Evolutionary conservation across 2,113 vertebrate species (phyloP).

Genomic region (Electrona antarctica): DNA sequence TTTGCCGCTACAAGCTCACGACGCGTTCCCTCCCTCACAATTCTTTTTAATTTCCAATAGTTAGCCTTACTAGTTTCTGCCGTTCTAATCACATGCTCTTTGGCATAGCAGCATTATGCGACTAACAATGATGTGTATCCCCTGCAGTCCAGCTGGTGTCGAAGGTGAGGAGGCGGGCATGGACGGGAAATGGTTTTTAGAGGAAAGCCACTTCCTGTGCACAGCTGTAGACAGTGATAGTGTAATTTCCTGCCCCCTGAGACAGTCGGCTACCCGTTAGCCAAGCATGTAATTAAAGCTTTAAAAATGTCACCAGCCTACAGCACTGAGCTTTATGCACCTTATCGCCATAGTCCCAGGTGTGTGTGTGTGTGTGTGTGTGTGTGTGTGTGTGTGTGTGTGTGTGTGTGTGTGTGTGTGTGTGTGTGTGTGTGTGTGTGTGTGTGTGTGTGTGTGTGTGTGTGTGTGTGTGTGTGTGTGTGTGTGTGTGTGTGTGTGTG

Average conservation of each 20-base stretch:
- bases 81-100: background rate
- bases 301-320: slow-evolving; percentile 75
- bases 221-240: slow-evolving; percentile 50
- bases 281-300: slow-evolving; percentile 82
- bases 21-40: too few species aligned
- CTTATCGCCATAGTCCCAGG: slow-evolving; percentile 63
- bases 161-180: slow-evolving; percentile 33
- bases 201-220: slow-evolving; percentile 14
- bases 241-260: slow-evolving; percentile 53
- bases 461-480: background rate
- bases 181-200: slow-evolving; percentile 23
- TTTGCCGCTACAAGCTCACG: too few species aligned
- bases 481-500: background rate
- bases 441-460: background rate
- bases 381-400: slow-evolving; percentile 11
- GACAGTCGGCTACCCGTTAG: slow-evolving; percentile 65
- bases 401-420: slow-evolving; percentile 10
- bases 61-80: slow-evolving; percentile 17
- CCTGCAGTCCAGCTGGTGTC: slow-evolving; percentile 26
- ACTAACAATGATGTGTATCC: background rate
- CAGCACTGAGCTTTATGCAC: slow-evolving; percentile 64
- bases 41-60: background rate
- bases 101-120: slow-evolving; percentile 16
- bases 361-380: slow-evolving; percentile 38
- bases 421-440: slow-evolving; percentile 6